phyloP scores from a whole-genome alignment of 2,113 vertebrate genomes.

The Aegypius monachus region DNA sequence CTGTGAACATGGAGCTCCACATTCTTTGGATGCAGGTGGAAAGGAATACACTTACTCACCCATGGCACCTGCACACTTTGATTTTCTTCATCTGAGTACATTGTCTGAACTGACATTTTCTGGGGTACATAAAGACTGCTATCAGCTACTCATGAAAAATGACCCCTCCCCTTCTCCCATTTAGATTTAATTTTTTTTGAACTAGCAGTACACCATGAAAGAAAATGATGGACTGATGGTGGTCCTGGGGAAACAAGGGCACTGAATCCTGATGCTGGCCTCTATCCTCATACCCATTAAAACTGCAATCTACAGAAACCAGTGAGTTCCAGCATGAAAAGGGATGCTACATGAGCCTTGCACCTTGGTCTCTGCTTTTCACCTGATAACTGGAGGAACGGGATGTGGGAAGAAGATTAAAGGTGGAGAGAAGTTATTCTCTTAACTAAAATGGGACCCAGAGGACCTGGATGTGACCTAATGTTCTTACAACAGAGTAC shows the following conservation, averaged over 20 bases:
- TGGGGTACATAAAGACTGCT: background rate
- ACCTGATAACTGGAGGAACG: background rate
- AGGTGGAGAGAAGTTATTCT: background rate
- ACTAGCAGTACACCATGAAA: background rate
- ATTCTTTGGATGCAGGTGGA: background rate
- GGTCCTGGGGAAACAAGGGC: background rate
- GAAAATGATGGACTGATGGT: background rate
- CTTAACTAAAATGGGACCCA: background rate
- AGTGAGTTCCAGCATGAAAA: background rate
- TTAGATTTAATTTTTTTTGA: background rate
- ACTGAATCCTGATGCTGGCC: background rate
- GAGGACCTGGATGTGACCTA: background rate
- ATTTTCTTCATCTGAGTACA: background rate
- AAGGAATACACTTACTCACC: background rate
- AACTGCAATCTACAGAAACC: background rate
- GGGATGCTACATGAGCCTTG: background rate
- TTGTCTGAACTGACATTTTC: background rate
- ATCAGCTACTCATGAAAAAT: background rate
- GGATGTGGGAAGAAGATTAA: background rate
- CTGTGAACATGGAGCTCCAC: background rate
- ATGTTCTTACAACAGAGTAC: background rate
- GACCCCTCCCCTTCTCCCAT: fast-evolving
- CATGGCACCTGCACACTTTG: background rate
- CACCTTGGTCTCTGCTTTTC: background rate
- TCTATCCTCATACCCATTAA: background rate